A percentile compares a stretch with the other conserved stretches of the same genome.
Evolutionary conservation across 2,888 invertebrate genomes (phyloP).

Genomic region (Heliothis peltigera): DNA sequence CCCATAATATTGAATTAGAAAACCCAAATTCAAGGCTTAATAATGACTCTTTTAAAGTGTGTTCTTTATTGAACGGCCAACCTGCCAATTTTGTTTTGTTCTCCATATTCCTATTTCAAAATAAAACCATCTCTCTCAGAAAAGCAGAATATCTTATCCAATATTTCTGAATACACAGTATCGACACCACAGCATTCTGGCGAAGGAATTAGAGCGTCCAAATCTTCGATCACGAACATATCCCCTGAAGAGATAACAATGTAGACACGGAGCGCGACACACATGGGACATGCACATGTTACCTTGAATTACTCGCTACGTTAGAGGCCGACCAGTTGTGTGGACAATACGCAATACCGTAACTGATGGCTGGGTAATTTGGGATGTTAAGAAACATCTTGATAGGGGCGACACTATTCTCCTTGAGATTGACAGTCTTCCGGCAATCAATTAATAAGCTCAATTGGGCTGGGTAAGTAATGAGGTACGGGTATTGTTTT

Average conservation of each 20-base stretch:
- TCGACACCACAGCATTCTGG: constrained; percentile 64
- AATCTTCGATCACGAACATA: constrained; percentile 81
- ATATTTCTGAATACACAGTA: constrained; percentile 31
- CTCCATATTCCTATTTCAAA: no score
- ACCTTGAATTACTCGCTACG: constrained; percentile 43
- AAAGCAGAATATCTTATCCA: constrained; percentile 39
- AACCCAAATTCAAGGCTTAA: background rate
- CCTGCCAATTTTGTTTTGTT: no score
- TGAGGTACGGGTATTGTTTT: no score
- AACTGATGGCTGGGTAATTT: background rate
- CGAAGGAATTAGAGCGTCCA: constrained; percentile 80
- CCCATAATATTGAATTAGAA: background rate
- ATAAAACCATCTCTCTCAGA: no score
- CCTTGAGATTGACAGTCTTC: background rate
- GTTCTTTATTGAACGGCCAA: no score
- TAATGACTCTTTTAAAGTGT: no score
- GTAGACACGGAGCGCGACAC: constrained; percentile 57
- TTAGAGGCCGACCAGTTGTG: constrained; percentile 12
- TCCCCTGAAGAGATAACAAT: constrained; percentile 68
- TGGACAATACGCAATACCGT: background rate
- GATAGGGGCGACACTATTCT: background rate
- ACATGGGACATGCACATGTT: constrained; percentile 39
- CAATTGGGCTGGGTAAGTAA: no score
- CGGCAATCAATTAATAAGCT: no score
- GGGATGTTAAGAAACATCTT: constrained; percentile 2